phyloP scores from a whole-genome alignment of 2,888 invertebrate species.

The Ectropis crepuscularia region DNA sequence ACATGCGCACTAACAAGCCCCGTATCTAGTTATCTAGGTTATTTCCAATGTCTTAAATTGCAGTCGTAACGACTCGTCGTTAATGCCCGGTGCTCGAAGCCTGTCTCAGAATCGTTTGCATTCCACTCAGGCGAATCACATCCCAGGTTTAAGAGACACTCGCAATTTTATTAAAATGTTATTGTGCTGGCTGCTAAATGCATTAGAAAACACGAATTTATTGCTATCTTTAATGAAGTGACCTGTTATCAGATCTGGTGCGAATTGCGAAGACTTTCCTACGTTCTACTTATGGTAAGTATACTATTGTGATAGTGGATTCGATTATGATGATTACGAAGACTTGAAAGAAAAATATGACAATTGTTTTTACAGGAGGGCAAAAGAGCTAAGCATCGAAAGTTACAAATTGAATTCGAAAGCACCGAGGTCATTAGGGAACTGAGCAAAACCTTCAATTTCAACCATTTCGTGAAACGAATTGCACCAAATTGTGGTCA shows the following conservation, averaged over 20 bases:
- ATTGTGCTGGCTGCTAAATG: slow-evolving; percentile 30
- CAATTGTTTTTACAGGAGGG: background rate
- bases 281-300: too few relatives aligned
- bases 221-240: too few relatives aligned
- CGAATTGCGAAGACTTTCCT: too few relatives aligned
- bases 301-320: too few relatives aligned
- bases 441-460: slow-evolving; percentile 23
- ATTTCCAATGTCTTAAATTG: slow-evolving; percentile 38
- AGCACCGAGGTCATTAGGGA: slow-evolving; percentile 16
- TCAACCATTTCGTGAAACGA: slow-evolving; percentile 26
- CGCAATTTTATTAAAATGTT: slow-evolving; percentile 38
- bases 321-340: background rate
- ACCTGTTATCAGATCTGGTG: too few relatives aligned
- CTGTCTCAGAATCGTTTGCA: slow-evolving; percentile 33
- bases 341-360: background rate
- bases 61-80: slow-evolving; percentile 28
- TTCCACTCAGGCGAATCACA: slow-evolving; percentile 35
- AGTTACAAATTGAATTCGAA: slow-evolving; percentile 29
- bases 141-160: slow-evolving; percentile 32
- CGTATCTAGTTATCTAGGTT: slow-evolving; percentile 28
- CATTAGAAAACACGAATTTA: slow-evolving; percentile 33
- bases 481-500: slow-evolving; percentile 31
- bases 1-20: slow-evolving; percentile 29
- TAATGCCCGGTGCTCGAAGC: slow-evolving; percentile 25
- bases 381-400: slow-evolving; percentile 11